phyloP scores from a whole-genome alignment of 2,113 vertebrate genomes.

The Mus musculus region GRCm39 chr1:52351501-52352000 shows the following conservation, averaged over 20 bases:
- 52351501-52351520: not conserved
- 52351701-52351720: not conserved
- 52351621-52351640: too few species aligned
- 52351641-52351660: not conserved
- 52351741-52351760: not conserved
- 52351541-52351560: not conserved
- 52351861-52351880: too few species aligned
- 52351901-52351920: too few species aligned
- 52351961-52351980: too few species aligned
- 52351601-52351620: not conserved
- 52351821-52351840: not conserved
- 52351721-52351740: not conserved
- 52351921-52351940: too few species aligned
- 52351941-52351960: too few species aligned
- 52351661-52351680: not conserved
- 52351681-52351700: conserved; percentile 23
- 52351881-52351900: too few species aligned
- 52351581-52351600: not conserved
- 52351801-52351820: not conserved
- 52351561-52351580: not conserved
- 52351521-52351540: not conserved
- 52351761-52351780: not conserved
- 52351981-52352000: too few species aligned
- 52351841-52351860: not conserved
- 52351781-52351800: not conserved